phyloP scores from a whole-genome alignment of 2,888 invertebrate genomes.

The Drosophila basisetae region DNA sequence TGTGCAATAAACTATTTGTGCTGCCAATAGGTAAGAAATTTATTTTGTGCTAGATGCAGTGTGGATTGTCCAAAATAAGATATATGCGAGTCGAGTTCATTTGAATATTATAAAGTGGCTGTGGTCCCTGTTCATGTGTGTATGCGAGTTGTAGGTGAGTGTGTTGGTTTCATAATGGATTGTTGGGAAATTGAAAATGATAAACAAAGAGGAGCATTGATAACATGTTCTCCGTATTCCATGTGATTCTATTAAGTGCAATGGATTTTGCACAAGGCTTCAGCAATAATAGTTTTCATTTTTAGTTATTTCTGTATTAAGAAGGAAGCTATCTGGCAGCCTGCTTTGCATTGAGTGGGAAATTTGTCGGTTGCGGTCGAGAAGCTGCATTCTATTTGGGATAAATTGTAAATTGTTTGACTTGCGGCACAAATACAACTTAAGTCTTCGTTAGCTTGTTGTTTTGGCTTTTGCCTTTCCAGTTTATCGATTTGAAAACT shows the following conservation, averaged over 20 bases:
- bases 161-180: not conserved
- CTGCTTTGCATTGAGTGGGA: conserved; percentile 2
- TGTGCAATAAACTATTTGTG: conserved; percentile 4
- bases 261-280: conserved; percentile 1
- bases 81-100: conserved; percentile 62
- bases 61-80: conserved; percentile 58
- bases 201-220: conserved; percentile 19
- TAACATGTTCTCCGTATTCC: not conserved
- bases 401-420: conserved; percentile 19
- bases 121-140: conserved; percentile 2
- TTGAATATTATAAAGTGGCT: conserved; percentile 69
- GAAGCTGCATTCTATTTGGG: conserved; percentile 7
- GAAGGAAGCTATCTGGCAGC: not conserved
- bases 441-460: conserved; percentile 5
- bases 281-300: conserved; percentile 15
- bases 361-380: conserved; percentile 16
- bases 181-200: conserved; percentile 48
- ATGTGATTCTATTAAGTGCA: conserved; percentile 10
- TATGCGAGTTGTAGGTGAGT: not conserved
- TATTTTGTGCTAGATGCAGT: conserved; percentile 10
- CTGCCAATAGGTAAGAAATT: not conserved
- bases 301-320: conserved; percentile 1
- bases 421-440: conserved; percentile 19
- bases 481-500: conserved; percentile 30
- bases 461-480: conserved; percentile 7